Percentiles rank a stretch among this genome's conserved stretches.
phyloP scores from a whole-genome alignment of 2,797 vertebrate genomes.

The Sebastes trivittatus region DNA sequence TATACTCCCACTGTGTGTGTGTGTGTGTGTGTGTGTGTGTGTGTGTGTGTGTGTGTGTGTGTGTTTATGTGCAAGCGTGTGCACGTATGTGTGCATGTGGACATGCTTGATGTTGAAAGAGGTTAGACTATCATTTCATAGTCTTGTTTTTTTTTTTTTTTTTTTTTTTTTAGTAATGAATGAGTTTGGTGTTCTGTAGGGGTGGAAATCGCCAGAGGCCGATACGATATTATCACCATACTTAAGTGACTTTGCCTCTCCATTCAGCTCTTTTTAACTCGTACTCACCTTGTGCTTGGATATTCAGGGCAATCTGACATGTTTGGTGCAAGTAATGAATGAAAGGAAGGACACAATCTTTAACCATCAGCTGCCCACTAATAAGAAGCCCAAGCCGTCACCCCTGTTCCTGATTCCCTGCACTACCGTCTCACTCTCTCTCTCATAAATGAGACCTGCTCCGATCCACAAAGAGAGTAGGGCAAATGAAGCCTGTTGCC shows the following conservation, averaged over 20 bases:
- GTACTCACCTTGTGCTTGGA: neutral
- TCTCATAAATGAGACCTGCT: slow-evolving; percentile 13
- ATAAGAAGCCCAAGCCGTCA: neutral
- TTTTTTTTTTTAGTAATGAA: neutral
- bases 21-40: slow-evolving; percentile 30
- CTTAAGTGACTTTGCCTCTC: too few species aligned
- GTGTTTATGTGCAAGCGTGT: slow-evolving; percentile 8
- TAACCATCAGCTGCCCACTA: neutral
- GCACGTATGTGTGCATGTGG: slow-evolving; percentile 2
- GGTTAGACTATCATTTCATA: neutral
- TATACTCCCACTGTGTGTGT: slow-evolving; percentile 59
- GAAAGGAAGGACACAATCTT: neutral
- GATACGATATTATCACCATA: too few species aligned
- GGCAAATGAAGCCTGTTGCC: slow-evolving; percentile 56
- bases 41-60: slow-evolving; percentile 38
- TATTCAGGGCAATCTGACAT: neutral
- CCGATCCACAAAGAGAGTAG: slow-evolving; percentile 19
- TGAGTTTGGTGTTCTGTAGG: neutral
- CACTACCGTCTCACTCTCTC: neutral
- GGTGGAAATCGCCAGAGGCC: too few species aligned
- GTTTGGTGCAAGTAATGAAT: neutral
- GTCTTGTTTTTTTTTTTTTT: neutral
- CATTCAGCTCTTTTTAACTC: neutral
- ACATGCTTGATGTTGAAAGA: neutral
- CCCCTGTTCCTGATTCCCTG: neutral